A percentile compares a stretch with the other conserved stretches of the same genome.
Evolutionary conservation across 2,797 vertebrate genomes (phyloP).

Genomic region (Myiotriccus ornatus): DNA sequence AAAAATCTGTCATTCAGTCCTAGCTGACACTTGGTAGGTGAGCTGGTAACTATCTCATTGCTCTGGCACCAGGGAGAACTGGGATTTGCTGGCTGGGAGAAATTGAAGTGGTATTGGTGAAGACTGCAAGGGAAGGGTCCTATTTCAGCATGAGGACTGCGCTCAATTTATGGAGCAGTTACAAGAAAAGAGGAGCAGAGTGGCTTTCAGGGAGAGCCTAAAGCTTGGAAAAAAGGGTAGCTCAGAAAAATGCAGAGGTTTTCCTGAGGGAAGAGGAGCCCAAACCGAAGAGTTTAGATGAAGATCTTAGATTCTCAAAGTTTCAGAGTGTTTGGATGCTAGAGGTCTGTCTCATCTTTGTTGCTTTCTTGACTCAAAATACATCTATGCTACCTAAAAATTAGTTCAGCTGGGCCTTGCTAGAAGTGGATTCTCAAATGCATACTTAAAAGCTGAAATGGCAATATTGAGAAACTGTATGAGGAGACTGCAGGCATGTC

Average conservation of each 20-base stretch:
- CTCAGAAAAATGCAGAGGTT: background rate
- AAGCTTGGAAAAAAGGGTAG: background rate
- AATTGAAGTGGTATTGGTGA: background rate
- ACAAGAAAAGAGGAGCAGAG: background rate
- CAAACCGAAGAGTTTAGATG: background rate
- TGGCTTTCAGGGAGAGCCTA: background rate
- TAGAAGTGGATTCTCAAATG: background rate
- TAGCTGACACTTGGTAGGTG: background rate
- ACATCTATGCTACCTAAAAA: background rate
- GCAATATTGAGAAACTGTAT: background rate
- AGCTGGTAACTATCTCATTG: background rate
- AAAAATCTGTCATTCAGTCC: background rate
- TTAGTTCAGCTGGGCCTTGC: background rate
- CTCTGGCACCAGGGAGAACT: background rate
- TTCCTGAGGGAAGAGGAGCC: background rate
- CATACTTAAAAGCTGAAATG: background rate
- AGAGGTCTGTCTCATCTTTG: background rate
- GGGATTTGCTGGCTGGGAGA: background rate
- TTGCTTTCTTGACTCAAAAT: background rate
- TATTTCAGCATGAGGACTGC: background rate
- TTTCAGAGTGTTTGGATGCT: background rate
- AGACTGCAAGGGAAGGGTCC: background rate
- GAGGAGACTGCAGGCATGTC: background rate
- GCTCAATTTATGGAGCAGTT: background rate
- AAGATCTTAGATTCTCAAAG: background rate